phyloP scores from a whole-genome alignment of 2,113 vertebrate species.

The Xiphophorus hellerii region DNA sequence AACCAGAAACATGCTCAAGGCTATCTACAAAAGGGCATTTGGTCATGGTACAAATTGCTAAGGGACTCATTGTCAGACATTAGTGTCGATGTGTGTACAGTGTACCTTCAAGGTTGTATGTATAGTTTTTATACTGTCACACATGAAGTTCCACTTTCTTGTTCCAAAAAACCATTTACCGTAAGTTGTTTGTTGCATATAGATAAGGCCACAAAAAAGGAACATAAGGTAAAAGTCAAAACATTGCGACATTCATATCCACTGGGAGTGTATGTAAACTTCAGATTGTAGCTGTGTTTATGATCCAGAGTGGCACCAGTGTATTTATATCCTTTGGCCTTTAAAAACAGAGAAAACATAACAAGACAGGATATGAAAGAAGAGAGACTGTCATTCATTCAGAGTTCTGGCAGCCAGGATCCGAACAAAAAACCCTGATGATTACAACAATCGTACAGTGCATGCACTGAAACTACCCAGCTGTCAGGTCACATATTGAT shows the following conservation, averaged over 20 bases:
- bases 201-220: no score
- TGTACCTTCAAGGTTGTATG: no score
- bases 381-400: neutral
- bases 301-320: neutral
- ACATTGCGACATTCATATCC: neutral
- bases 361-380: neutral
- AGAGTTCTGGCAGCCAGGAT: neutral
- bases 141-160: no score
- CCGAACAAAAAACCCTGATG: neutral
- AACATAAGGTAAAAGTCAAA: neutral
- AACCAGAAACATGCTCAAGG: no score
- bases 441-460: neutral
- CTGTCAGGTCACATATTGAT: constrained; percentile 1
- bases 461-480: neutral
- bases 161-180: no score
- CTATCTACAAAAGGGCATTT: no score
- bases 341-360: neutral
- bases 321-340: neutral
- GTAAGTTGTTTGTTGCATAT: no score
- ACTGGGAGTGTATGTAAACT: neutral
- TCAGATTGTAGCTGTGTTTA: neutral
- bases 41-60: no score
- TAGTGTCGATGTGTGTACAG: no score
- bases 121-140: no score
- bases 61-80: no score